Base-by-base conservation (phyloP, 2,797 vertebrate genomes). In the Austrolebias charrua region DNA sequence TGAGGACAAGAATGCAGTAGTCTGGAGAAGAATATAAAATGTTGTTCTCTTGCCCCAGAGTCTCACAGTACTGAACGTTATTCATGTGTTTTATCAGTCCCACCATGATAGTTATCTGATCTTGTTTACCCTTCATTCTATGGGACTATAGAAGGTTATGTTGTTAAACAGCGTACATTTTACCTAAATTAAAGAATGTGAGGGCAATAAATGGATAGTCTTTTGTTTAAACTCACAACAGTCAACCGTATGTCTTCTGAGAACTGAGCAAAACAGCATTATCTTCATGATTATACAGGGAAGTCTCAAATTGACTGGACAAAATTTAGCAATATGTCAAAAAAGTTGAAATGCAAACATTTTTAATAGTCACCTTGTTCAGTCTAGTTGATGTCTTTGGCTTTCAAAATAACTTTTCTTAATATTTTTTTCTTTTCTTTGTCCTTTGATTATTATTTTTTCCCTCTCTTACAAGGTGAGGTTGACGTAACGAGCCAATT, bases 391-490 rank as follows among this genome's bases (percentile, higher is more conserved):
- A 74, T 69, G 18, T 24, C 58, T 70, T 63, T 62, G 38, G 69
- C 47, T 75, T 43, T 58, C 18, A 60, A 63, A 76, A 18, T 3
- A 57, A 71, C 59, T 71, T 55, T 19, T 63, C 70, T 65, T 54
- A 60, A 66, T 73, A 66, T 58, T 54, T 51, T 51, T 79, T 43
- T 78, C 77, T 61, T 65, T 63, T 80, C 49, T 63, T 60, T 67
- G 52, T 20, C 61, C 55, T 43, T 18, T 55, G 66, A 65, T 76
- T 60, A 53, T 70, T 75, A 67, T 58, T 61, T 45, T 53, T 58
- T 75, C 75, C 79, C 71, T 85, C 73, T 61, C 55, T 80, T 61
- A 85, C 72, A 79, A 79, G 79, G 80, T 84, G 82, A 82, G 75
- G 71, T 78, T 84, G 79, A 85, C 75, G 79, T 81, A 86, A 88